These are phyloP conservation scores for Penaeus chinensis DNA, from an alignment of 1,140 invertebrate species.

Conservation along the genomic window DNA sequence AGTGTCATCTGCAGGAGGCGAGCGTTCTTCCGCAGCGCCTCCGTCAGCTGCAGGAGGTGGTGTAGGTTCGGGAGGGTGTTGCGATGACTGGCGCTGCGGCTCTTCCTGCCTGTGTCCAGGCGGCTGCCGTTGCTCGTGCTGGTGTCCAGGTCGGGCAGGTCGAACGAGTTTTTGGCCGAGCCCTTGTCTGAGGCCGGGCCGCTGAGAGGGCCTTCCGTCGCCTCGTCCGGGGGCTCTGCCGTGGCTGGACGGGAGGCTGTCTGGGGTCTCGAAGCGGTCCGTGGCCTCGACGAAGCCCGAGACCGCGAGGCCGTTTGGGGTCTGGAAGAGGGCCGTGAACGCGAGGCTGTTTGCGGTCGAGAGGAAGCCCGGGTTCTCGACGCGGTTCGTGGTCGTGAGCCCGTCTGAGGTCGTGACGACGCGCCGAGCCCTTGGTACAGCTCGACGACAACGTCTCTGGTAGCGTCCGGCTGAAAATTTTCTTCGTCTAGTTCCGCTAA, in stretches of 20 bases:
- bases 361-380: background rate
- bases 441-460: slow-evolving; percentile 21
- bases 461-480: slow-evolving; percentile 37
- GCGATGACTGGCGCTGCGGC: background rate
- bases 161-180: no score
- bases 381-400: background rate
- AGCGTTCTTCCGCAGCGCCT: slow-evolving; percentile 40
- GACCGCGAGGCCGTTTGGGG: no score
- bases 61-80: slow-evolving; percentile 40
- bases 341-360: no score
- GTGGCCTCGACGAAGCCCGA: no score
- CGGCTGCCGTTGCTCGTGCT: background rate
- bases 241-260: no score
- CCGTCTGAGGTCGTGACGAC: background rate
- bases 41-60: slow-evolving; percentile 53
- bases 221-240: no score
- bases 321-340: no score
- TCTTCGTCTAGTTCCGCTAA: slow-evolving; percentile 48
- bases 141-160: background rate
- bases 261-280: no score
- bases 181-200: no score
- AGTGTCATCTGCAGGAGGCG: slow-evolving; percentile 43
- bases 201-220: no score
- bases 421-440: slow-evolving; percentile 26
- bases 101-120: background rate